Evolutionary conservation across 2,888 invertebrate species (phyloP), one percentile per base, ranked within the genome.

Genomic region (Yponomeuta malinellus): DNA sequence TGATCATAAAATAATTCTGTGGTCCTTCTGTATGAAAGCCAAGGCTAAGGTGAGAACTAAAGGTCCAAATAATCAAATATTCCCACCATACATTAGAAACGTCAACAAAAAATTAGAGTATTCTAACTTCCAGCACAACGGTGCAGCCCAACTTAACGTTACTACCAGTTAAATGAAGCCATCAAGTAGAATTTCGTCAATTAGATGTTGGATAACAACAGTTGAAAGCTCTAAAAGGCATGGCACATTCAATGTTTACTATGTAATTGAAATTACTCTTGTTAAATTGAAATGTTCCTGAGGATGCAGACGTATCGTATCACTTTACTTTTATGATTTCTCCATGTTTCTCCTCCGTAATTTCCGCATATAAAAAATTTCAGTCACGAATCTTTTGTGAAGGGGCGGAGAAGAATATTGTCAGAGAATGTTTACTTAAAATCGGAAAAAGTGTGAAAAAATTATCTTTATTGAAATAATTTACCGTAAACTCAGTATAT

Each of bases 171-270:
- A 85, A 89, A 87, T 85, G 83, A 83, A 83, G 75, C 83, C 84
- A 84, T 85, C 85, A 87, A 83, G 84, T 79, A 78, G 83, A 87
- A 85, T 86, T 82, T 80, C 82, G 79, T 79, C 86, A 89, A 90
- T 90, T 89, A 86, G 80, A 79, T 65, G 33, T 64, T 31, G 12
- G 29, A 33, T 31, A 31, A 65, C 65, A 31, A 5, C 65, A 31
- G 65, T 65, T 33, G 65, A 65, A 65, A 65, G 65, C 65, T 65
- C 65, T 81, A 64, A 64, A 10, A 64, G 31, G 64, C 2, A 59
- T 59, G 52, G 52, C 15, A 15, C 52, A 59, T 59, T 59, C 52
- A 59, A 59, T 15, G 52, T 59, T 59, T 59, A 59, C 52, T 12
- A 59, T 59, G 15, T 59, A 15, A 9, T 59, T 59, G 15, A 59